Evolutionary conservation across 2,113 vertebrate species (phyloP).

Genomic region (Daphoenositta chrysoptera): DNA sequence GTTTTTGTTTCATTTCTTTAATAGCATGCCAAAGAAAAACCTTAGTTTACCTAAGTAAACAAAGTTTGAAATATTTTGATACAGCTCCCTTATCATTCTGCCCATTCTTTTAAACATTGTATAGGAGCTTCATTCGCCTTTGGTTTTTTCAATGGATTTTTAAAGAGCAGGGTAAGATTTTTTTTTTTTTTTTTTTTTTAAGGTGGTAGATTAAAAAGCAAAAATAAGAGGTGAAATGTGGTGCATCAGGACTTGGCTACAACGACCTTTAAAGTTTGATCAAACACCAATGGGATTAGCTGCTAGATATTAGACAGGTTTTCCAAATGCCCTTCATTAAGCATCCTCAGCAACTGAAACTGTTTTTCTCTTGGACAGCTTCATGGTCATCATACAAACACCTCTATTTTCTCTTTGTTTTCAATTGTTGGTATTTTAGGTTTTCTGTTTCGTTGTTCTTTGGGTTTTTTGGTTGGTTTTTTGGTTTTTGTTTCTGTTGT

Average conservation of each 20-base stretch:
- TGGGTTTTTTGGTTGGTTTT: neutral
- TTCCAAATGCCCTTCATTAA: neutral
- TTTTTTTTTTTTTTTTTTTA: neutral
- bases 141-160: neutral
- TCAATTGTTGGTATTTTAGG: neutral
- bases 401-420: neutral
- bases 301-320: neutral
- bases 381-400: neutral
- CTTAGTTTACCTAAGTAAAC: neutral
- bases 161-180: neutral
- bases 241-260: neutral
- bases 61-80: neutral
- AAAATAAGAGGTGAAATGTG: neutral
- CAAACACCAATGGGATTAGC: neutral
- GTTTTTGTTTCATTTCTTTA: neutral
- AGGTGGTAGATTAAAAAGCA: neutral
- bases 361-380: neutral
- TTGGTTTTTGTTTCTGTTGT: neutral
- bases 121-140: neutral
- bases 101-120: neutral
- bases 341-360: neutral
- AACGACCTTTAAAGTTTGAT: neutral
- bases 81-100: neutral
- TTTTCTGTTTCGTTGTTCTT: neutral
- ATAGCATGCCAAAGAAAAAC: neutral